Conservation (phyloP, 2,797 vertebrate species). For the Rhinogobio ventralis region DNA sequence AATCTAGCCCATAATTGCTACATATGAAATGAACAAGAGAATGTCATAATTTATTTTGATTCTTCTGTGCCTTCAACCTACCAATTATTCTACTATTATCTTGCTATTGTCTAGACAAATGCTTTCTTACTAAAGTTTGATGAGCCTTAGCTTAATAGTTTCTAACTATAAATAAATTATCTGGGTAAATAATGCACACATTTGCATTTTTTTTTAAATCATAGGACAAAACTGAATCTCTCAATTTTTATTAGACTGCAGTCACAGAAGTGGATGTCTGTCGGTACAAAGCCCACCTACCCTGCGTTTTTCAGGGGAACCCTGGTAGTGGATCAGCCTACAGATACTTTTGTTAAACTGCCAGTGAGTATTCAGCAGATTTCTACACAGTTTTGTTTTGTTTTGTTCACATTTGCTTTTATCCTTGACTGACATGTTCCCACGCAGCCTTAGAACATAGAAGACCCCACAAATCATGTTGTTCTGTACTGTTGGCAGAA, state of each 20-base stretch:
- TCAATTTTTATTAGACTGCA: constrained; percentile 73
- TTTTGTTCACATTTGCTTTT: background rate
- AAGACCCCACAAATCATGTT: background rate
- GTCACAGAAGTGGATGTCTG: constrained; percentile 73
- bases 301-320: constrained; percentile 86
- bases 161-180: background rate
- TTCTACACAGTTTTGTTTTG: background rate
- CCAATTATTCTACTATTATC: background rate
- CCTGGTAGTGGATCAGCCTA: constrained; percentile 78
- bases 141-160: background rate
- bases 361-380: constrained; percentile 72
- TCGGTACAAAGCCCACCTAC: constrained; percentile 68
- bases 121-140: background rate
- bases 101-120: background rate
- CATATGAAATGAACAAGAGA: background rate
- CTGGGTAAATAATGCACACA: background rate
- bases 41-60: background rate
- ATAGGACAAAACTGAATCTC: background rate
- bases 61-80: background rate
- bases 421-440: background rate
- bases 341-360: constrained; percentile 88
- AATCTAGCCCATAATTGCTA: background rate
- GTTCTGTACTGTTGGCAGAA: constrained; percentile 72
- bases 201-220: background rate
- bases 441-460: background rate